Evolutionary conservation across 2,888 invertebrate species (phyloP).

Genomic region (Parthenolecanium corni): DNA sequence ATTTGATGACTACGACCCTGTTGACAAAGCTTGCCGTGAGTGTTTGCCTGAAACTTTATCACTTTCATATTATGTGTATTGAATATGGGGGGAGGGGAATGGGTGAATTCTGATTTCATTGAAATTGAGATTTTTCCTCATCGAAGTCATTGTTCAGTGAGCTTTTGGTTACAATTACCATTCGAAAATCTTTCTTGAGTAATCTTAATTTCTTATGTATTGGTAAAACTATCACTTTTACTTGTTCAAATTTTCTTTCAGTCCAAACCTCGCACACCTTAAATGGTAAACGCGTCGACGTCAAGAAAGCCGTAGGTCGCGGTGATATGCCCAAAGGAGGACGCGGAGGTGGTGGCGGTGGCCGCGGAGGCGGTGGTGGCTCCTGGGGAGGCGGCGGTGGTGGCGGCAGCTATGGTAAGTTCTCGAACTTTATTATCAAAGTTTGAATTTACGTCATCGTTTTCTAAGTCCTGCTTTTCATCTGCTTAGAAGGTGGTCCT

Average conservation of each 20-base stretch:
- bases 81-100: too few species aligned
- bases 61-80: too few species aligned
- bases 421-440: too few species aligned
- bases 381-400: conserved; percentile 36
- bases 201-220: too few species aligned
- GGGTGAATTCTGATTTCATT: too few species aligned
- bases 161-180: too few species aligned
- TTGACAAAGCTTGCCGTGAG: conserved; percentile 90
- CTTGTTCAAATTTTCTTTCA: too few species aligned
- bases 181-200: too few species aligned
- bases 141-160: too few species aligned
- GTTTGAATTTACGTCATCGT: neutral
- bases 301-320: conserved; percentile 84
- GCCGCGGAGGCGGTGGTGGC: conserved; percentile 33
- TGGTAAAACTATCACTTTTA: too few species aligned
- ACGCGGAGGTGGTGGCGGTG: conserved; percentile 44
- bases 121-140: too few species aligned
- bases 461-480: conserved; percentile 24
- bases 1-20: conserved; percentile 94
- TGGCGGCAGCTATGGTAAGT: conserved; percentile 30
- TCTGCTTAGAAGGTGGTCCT: conserved; percentile 33
- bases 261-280: conserved; percentile 70
- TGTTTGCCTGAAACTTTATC: conserved; percentile 35
- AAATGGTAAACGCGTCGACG: conserved; percentile 73
- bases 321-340: conserved; percentile 64